Percentiles rank a stretch among this genome's conserved stretches.
Conservation (phyloP, 1,140 invertebrate species). For the Luehdorfia chinensis region DNA sequence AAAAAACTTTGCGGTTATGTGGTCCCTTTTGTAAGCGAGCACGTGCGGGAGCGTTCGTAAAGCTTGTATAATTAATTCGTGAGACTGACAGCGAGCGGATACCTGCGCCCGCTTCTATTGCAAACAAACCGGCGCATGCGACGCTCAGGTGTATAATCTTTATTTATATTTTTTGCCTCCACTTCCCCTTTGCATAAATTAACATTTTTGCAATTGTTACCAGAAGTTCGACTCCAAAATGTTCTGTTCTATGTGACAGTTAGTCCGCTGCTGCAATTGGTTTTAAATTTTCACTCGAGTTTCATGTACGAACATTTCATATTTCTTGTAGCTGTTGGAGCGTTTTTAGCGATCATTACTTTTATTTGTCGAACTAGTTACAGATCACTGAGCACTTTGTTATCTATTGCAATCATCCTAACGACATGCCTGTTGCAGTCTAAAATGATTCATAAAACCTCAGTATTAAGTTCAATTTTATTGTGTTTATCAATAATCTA, state of each 20-base stretch:
- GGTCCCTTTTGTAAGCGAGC: constrained; percentile 39
- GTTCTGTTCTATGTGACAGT: too few species aligned
- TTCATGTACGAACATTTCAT: not conserved
- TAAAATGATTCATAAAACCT: constrained; percentile 36
- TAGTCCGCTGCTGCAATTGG: too few species aligned
- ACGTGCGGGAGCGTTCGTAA: constrained; percentile 29
- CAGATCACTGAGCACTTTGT: constrained; percentile 65
- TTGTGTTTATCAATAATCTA: constrained; percentile 27
- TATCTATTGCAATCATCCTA: constrained; percentile 55
- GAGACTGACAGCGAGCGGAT: constrained; percentile 44
- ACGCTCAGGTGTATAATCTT: constrained; percentile 70
- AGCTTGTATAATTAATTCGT: constrained; percentile 64
- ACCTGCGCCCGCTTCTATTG: constrained; percentile 55
- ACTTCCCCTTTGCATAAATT: constrained; percentile 75
- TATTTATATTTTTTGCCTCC: constrained; percentile 65
- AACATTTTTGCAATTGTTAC: constrained; percentile 51
- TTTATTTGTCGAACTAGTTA: constrained; percentile 57
- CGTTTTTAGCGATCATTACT: constrained; percentile 28
- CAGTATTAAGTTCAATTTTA: constrained; percentile 41
- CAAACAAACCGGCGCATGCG: constrained; percentile 56
- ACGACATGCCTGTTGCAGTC: constrained; percentile 22
- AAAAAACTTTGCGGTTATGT: constrained; percentile 31
- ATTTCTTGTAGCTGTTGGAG: constrained; percentile 2
- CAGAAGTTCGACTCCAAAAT: constrained; percentile 4
- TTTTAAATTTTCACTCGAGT: too few species aligned